phyloP scores from a whole-genome alignment of 2,113 vertebrate genomes.

The Ptychochromis oligacanthus region DNA sequence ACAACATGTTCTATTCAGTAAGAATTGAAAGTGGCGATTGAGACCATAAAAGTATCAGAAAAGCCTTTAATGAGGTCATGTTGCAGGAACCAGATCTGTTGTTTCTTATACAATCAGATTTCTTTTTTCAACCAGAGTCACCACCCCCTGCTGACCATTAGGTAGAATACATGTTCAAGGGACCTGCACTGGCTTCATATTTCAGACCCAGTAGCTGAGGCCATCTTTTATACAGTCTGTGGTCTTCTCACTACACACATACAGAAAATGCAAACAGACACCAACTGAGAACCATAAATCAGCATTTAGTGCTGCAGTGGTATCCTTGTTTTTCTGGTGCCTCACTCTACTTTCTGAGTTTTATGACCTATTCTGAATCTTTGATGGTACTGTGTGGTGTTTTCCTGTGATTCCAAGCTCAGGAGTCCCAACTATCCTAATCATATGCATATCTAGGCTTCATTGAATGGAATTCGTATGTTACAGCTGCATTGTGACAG shows the following conservation, averaged over 20 bases:
- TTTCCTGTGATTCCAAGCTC: background rate
- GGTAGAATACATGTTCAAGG: background rate
- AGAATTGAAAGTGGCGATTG: background rate
- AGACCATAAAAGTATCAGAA: background rate
- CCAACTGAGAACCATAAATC: background rate
- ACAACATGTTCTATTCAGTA: background rate
- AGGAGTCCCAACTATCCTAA: background rate
- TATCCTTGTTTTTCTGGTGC: background rate
- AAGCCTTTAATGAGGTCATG: background rate
- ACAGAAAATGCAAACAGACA: background rate
- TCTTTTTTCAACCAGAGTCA: background rate
- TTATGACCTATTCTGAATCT: background rate
- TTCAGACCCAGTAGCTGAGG: background rate
- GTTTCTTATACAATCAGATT: background rate
- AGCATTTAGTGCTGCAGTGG: background rate
- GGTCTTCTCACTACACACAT: background rate
- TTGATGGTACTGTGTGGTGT: background rate
- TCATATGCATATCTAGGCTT: background rate
- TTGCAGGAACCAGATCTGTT: background rate
- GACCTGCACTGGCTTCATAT: background rate
- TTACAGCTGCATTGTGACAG: background rate
- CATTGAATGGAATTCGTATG: background rate
- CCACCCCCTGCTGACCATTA: background rate
- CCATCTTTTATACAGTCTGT: background rate
- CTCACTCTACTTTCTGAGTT: background rate